Evolutionary conservation across 2,797 vertebrate genomes (phyloP).

Genomic region (Acrossocheilus wenchowensis): DNA sequence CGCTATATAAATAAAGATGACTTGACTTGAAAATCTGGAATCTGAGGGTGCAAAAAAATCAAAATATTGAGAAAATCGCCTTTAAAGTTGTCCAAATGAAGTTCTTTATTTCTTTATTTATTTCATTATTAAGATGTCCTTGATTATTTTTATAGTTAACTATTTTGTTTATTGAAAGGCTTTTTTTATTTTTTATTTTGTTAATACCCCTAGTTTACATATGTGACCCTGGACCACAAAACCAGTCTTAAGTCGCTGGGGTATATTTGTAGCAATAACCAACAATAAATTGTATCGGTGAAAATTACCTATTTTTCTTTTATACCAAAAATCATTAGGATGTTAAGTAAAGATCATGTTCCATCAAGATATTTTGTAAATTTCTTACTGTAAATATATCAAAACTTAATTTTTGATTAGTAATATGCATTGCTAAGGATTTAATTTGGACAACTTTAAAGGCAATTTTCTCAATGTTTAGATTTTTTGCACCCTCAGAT

Average conservation of each 20-base stretch:
- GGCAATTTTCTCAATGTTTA: neutral
- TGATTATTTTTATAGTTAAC: neutral
- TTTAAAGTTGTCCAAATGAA: too few relatives aligned
- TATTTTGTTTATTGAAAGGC: neutral
- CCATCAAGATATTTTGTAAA: neutral
- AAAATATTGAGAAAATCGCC: too few relatives aligned
- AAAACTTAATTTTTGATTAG: neutral
- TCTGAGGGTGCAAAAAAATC: too few relatives aligned
- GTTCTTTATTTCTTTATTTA: neutral
- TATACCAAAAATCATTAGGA: neutral
- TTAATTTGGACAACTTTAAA: neutral
- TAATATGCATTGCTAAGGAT: neutral
- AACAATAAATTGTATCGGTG: too few relatives aligned
- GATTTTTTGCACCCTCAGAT: neutral
- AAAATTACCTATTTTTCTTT: neutral
- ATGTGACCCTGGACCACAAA: neutral
- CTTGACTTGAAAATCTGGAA: too few relatives aligned
- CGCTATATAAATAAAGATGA: too few relatives aligned
- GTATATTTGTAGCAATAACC: too few relatives aligned
- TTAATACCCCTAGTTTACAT: neutral
- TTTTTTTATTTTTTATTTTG: neutral
- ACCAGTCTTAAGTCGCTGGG: neutral
- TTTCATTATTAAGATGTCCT: neutral
- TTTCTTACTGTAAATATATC: neutral
- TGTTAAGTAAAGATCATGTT: neutral